Percentiles rank a stretch among this genome's conserved stretches.
Conservation (phyloP, 1,140 invertebrate genomes). For the Drosophila funebris region DNA sequence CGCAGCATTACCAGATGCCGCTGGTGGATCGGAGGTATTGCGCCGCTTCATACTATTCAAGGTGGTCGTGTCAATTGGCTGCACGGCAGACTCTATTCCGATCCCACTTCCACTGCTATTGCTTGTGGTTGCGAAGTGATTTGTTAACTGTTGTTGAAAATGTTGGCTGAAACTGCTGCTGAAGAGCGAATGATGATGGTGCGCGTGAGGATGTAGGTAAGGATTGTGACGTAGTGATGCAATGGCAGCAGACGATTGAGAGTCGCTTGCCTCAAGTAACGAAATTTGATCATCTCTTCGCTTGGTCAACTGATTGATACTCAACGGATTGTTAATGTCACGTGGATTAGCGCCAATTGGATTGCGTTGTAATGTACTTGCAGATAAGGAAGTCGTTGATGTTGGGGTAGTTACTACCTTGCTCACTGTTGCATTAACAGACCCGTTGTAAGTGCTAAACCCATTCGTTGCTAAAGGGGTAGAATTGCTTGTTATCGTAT, state of each 20-base stretch:
- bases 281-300: slow-evolving; percentile 52
- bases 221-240: slow-evolving; percentile 7
- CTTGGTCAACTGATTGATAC: slow-evolving; percentile 93
- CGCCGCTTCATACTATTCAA: slow-evolving; percentile 44
- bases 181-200: slow-evolving; percentile 52
- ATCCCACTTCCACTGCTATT: background rate
- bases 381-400: background rate
- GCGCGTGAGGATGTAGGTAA: slow-evolving; percentile 26
- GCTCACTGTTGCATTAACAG: background rate
- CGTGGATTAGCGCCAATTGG: slow-evolving; percentile 95
- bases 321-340: slow-evolving; percentile 95
- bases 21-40: slow-evolving; percentile 39
- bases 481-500: slow-evolving; percentile 13
- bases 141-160: slow-evolving; percentile 66
- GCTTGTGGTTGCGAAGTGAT: slow-evolving; percentile 45
- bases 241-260: background rate
- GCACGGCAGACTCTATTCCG: background rate
- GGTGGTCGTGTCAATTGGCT: slow-evolving; percentile 23
- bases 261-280: background rate
- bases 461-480: slow-evolving; percentile 39
- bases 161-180: slow-evolving; percentile 64
- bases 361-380: slow-evolving; percentile 83
- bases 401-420: background rate
- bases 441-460: slow-evolving; percentile 20
- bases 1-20: slow-evolving; percentile 24